Evolutionary conservation across 2,113 vertebrate species (phyloP).

Genomic region (Epinephelus cyanopodus): DNA sequence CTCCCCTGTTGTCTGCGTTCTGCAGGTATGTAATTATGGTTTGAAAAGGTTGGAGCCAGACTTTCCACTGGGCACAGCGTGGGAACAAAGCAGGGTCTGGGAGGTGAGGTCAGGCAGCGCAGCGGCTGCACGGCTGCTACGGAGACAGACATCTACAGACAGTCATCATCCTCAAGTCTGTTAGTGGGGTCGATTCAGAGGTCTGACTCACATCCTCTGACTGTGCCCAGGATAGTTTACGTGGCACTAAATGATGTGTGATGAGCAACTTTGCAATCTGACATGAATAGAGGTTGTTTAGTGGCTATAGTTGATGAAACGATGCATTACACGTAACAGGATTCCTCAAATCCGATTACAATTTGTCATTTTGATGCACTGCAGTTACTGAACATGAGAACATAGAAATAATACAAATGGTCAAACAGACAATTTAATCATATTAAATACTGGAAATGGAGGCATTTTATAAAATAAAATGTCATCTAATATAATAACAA

Average conservation of each 20-base stretch:
- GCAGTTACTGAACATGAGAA: neutral
- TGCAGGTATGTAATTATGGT: conserved; percentile 83
- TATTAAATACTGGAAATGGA: neutral
- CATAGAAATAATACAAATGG: neutral
- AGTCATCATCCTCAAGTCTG: conserved; percentile 39
- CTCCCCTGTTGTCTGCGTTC: conserved; percentile 76
- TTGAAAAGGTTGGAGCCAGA: conserved; percentile 81
- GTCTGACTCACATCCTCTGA: conserved; percentile 55
- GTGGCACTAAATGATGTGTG: conserved; percentile 42
- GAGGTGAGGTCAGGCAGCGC: conserved; percentile 63
- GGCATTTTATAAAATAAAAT: neutral
- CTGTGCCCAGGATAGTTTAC: conserved; percentile 49
- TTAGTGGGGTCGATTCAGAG: conserved; percentile 15
- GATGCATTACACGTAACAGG: conserved; percentile 23
- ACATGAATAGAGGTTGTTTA: conserved; percentile 49
- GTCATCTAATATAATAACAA: neutral
- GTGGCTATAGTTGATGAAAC: conserved; percentile 27
- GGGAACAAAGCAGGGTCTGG: conserved; percentile 72
- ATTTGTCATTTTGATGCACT: conserved; percentile 15
- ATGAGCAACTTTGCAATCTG: conserved; percentile 49
- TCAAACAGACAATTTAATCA: neutral
- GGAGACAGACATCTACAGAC: conserved; percentile 40
- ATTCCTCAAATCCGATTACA: conserved; percentile 34
- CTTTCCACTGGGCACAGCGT: conserved; percentile 74
- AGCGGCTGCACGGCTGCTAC: conserved; percentile 27